Conservation (phyloP, 2,113 vertebrate species). For the Axis porcinus region DNA sequence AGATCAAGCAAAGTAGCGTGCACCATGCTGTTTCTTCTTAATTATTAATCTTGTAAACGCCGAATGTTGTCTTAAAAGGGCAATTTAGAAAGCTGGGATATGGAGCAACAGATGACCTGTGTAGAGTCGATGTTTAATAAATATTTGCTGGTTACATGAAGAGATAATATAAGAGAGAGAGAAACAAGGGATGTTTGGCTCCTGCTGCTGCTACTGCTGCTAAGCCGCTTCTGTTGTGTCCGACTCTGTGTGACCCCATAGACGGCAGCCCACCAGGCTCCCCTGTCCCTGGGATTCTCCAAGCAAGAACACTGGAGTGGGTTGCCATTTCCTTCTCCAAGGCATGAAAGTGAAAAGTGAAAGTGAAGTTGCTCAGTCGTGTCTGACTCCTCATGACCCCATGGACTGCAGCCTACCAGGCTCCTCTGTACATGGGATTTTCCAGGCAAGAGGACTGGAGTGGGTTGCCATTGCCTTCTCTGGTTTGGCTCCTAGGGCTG, state of each 20-base stretch:
- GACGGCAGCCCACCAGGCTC: too few relatives aligned
- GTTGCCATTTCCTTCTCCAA: too few relatives aligned
- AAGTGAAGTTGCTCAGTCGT: too few relatives aligned
- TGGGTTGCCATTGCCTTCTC: not conserved
- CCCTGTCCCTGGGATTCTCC: too few relatives aligned
- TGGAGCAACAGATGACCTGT: not conserved
- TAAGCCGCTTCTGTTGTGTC: too few relatives aligned
- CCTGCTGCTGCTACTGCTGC: not conserved
- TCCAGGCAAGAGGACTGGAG: too few relatives aligned
- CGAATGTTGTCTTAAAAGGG: not conserved
- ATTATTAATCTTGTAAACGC: constrained; percentile 22
- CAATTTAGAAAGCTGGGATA: not conserved
- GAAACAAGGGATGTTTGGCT: not conserved
- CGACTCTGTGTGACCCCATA: too few relatives aligned
- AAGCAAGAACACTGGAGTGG: too few relatives aligned
- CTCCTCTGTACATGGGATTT: too few relatives aligned
- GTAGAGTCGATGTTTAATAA: not conserved
- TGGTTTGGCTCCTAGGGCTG: not conserved
- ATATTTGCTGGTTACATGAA: not conserved
- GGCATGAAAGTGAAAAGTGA: too few relatives aligned
- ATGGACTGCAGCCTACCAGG: too few relatives aligned
- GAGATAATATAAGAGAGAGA: not conserved
- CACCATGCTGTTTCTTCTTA: not conserved
- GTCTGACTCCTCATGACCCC: too few relatives aligned
- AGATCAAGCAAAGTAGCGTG: constrained; percentile 17